These are phyloP conservation scores for Echinarachnius parma DNA, from an alignment of 53 echinoderm and acorn worm species.

Conservation along the genomic window DNA sequence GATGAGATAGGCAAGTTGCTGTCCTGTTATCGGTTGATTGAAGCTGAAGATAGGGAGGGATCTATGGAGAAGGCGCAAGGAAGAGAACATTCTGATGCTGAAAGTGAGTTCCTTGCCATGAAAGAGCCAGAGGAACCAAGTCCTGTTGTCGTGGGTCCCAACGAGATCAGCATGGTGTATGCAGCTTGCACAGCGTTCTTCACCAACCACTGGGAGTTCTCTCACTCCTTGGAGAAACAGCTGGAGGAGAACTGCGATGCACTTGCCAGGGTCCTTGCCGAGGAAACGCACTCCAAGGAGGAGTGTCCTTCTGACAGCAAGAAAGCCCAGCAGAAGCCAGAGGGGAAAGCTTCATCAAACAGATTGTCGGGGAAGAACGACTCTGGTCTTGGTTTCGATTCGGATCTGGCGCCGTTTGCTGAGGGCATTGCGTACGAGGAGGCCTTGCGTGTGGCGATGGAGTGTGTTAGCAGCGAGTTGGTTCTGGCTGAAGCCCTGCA, in stretches of 20 bases:
- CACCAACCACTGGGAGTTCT: conserved; percentile 42
- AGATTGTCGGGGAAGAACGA: conserved; percentile 21
- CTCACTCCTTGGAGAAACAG: conserved; percentile 30
- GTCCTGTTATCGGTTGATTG: conserved; percentile 36
- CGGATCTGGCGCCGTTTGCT: conserved; percentile 64
- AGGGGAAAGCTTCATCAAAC: background rate
- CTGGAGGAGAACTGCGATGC: conserved; percentile 29
- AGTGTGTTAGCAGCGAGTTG: conserved; percentile 68
- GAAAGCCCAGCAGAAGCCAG: conserved; percentile 8
- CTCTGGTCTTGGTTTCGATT: conserved; percentile 42
- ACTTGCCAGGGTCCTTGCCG: conserved; percentile 33
- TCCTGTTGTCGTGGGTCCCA: conserved; percentile 5
- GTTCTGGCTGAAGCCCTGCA: conserved; percentile 70
- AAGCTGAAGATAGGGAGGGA: conserved; percentile 37
- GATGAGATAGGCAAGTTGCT: conserved; percentile 2
- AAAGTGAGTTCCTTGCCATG: conserved; percentile 34
- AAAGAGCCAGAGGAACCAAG: conserved; percentile 16
- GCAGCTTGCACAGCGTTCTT: conserved; percentile 34
- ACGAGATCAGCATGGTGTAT: conserved; percentile 34
- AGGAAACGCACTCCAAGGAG: conserved; percentile 32
- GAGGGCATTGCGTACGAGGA: conserved; percentile 75
- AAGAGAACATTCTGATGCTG: conserved; percentile 16
- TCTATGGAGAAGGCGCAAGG: background rate
- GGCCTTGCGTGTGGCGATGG: conserved; percentile 65
- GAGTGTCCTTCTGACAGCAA: conserved; percentile 3